phyloP scores from a whole-genome alignment of 1,140 invertebrate species.

The Bombyx mandarina region DNA sequence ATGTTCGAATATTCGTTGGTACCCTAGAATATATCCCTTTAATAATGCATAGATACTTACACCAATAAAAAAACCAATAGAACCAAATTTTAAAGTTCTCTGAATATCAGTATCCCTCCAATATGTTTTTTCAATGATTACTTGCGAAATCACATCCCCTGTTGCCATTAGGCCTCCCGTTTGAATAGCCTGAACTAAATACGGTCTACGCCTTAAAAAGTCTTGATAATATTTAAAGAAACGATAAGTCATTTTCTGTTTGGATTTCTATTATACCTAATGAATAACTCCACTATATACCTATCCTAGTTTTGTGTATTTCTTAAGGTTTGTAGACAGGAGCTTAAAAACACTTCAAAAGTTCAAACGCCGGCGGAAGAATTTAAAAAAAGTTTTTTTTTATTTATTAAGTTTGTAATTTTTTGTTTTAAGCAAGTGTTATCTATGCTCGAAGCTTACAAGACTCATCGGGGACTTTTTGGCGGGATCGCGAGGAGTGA shows the following conservation, averaged over 20 bases:
- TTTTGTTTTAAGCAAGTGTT: no score
- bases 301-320: no score
- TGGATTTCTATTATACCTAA: neutral
- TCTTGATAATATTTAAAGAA: slow-evolving; percentile 55
- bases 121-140: slow-evolving; percentile 58
- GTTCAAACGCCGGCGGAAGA: no score
- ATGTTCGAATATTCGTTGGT: no score
- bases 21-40: no score
- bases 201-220: slow-evolving; percentile 44
- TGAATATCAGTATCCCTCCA: slow-evolving; percentile 37
- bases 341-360: no score
- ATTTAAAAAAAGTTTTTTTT: no score
- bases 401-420: no score
- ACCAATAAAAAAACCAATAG: slow-evolving; percentile 64
- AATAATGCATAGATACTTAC: slow-evolving; percentile 41
- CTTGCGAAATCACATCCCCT: slow-evolving; percentile 70
- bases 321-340: no score
- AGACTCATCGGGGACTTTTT: no score
- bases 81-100: slow-evolving; percentile 63
- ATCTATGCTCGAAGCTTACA: no score
- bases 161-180: slow-evolving; percentile 66
- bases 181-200: slow-evolving; percentile 66
- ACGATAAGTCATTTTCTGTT: slow-evolving; percentile 3
- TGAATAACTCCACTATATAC: neutral
- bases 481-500: no score